Base-by-base conservation (phyloP, 2,113 vertebrate species). In the Cynopterus brachyotis region DNA sequence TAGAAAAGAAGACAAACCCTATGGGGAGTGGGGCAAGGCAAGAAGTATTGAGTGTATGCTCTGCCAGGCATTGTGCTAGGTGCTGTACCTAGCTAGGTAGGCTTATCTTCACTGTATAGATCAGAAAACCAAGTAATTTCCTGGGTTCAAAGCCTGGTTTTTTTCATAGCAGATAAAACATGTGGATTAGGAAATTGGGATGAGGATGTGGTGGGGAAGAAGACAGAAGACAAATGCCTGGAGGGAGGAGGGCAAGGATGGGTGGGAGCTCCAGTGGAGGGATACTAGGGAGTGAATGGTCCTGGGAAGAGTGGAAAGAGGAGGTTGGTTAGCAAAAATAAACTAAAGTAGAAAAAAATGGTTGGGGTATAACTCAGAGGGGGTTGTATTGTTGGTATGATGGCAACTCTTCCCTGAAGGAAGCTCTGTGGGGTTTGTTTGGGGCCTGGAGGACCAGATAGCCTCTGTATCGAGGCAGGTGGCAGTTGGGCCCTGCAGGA, bases 401-500 rank as follows among this genome's bases (percentile, higher is more conserved):
- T 70, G 59, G 87, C 5, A 60, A 1, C 45, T 94, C 70, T 88
- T 80, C 35, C 62, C 73, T 93, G 15, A 59, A 32, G 78, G 67
- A 89, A n/a, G 72, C 17, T 64, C 28, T 8, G 11, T 28, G 13
- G 73, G 40, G 22, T 80, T 89, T 76, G 9, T 73, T 66, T 76
- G 69, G 60, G 91, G 40, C 32, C 42, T 55, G 62, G 59, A 95
- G 32, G 45, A 72, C 89, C 70, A 85, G 80, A 66, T 70, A 67
- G 40, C 37, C 37, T 93, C 79, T 86, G 67, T 85, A 24, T 85
- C 85, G 81, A 81, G 88, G 53, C 69, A 35, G 42, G 73, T 95
- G 94, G 95, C 86, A 55, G 9, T 70, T 87, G 70, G 69, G 45
- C 53, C 83, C 47, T 1, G 53, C 90, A 96, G 90, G 88, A 97